phyloP scores from a whole-genome alignment of 64 coral and sea anemone genomes.

The Montipora cactus region DNA sequence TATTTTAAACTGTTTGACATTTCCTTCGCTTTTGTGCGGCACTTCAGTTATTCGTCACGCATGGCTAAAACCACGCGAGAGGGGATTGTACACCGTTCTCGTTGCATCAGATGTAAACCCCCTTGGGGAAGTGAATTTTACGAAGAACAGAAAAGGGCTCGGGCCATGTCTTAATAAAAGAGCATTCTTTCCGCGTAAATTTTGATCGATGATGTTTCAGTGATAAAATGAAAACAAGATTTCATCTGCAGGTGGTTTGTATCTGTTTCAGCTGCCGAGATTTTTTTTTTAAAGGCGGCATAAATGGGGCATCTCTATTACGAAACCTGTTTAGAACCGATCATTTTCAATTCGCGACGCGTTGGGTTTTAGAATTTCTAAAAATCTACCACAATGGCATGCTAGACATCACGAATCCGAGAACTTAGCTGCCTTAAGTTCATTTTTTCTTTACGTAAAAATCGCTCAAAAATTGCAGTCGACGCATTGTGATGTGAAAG shows the following conservation, averaged over 20 bases:
- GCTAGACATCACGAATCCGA: too few species aligned
- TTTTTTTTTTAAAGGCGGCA: not conserved
- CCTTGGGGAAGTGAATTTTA: not conserved
- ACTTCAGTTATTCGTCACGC: constrained; percentile 21
- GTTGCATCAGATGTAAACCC: not conserved
- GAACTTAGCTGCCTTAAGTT: too few species aligned
- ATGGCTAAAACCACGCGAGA: constrained; percentile 49
- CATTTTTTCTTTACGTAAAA: too few species aligned
- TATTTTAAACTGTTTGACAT: not conserved
- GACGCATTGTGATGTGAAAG: too few species aligned
- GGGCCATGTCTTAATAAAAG: not conserved
- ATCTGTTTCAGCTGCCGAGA: not conserved
- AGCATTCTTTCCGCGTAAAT: not conserved
- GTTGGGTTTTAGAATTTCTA: too few species aligned
- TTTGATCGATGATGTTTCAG: constrained; percentile 19
- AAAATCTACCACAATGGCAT: too few species aligned
- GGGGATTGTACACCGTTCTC: not conserved
- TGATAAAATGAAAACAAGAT: constrained; percentile 3
- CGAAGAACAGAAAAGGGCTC: not conserved
- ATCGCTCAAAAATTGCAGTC: too few species aligned
- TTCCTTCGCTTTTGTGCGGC: not conserved
- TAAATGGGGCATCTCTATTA: not conserved
- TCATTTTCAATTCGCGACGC: not conserved
- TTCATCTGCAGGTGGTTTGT: constrained; percentile 8
- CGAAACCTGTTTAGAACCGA: not conserved